phyloP scores from a whole-genome alignment of 1,140 invertebrate genomes.

The Sesamia nonagrioides region DNA sequence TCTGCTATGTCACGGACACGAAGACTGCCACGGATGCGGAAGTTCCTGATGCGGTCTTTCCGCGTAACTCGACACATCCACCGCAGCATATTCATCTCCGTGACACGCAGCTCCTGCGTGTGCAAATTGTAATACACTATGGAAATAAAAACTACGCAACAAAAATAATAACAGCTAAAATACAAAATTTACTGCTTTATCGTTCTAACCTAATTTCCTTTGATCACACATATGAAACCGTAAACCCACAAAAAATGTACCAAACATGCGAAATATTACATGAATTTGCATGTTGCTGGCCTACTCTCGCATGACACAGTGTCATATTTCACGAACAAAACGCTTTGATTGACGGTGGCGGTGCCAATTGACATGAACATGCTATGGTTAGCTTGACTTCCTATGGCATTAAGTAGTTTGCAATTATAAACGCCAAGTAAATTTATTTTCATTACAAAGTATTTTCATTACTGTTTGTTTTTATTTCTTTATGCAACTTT shows the following conservation, averaged over 20 bases:
- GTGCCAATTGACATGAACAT: constrained; percentile 34
- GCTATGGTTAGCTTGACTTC: constrained; percentile 10
- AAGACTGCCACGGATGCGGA: too few relatives aligned
- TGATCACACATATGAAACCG: background rate
- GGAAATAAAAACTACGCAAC: background rate
- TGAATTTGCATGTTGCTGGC: constrained; percentile 20
- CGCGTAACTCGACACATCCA: too few relatives aligned
- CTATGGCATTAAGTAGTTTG: constrained; percentile 23
- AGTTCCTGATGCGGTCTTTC: too few relatives aligned
- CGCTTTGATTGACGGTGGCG: constrained; percentile 33
- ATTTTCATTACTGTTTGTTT: background rate
- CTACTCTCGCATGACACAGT: constrained; percentile 45
- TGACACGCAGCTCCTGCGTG: too few relatives aligned
- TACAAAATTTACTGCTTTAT: background rate
- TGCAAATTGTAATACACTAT: too few relatives aligned
- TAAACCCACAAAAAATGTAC: constrained; percentile 15
- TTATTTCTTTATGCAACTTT: background rate
- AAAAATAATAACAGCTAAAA: background rate
- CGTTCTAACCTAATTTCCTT: constrained; percentile 6
- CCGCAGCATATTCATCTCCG: too few relatives aligned
- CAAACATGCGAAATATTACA: constrained; percentile 29
- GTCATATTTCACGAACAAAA: constrained; percentile 25
- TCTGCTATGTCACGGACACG: too few relatives aligned
- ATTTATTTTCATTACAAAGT: background rate
- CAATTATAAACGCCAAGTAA: constrained; percentile 8